These are phyloP conservation scores for Apamea monoglypha DNA, from an alignment of 2,888 invertebrate species.

Conservation along the genomic window DNA sequence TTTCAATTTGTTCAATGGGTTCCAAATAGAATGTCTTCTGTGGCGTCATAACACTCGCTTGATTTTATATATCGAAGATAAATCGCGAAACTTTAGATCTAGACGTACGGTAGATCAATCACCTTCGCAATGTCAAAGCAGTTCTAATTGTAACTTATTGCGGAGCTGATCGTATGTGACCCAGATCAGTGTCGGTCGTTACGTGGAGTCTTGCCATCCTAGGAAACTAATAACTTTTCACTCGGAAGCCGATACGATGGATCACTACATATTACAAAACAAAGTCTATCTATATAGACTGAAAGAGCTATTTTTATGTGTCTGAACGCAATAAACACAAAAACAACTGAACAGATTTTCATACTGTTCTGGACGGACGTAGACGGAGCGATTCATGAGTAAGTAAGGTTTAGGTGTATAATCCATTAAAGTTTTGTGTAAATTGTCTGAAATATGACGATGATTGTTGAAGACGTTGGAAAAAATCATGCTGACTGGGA, in stretches of 20 bases:
- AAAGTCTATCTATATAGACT: neutral
- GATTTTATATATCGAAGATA: neutral
- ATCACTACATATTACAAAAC: neutral
- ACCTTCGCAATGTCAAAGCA: slow-evolving; percentile 1
- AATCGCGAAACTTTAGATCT: slow-evolving; percentile 4
- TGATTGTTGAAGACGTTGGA: neutral
- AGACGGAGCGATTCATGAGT: neutral
- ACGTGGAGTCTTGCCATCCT: neutral
- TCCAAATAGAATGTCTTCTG: neutral
- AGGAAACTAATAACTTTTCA: slow-evolving; percentile 18
- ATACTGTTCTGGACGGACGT: neutral
- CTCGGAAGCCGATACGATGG: neutral
- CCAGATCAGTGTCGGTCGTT: slow-evolving; percentile 6
- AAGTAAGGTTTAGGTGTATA: neutral
- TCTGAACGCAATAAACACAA: neutral
- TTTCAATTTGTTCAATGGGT: neutral
- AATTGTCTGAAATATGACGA: neutral
- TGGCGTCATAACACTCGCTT: neutral
- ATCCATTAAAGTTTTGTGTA: neutral
- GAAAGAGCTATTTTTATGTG: neutral
- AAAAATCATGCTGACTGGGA: neutral
- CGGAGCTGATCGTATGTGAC: neutral
- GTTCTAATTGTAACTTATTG: slow-evolving; percentile 23
- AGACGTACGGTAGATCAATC: neutral
- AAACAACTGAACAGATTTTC: neutral